Percentiles rank a stretch among this genome's conserved stretches.
Conservation (phyloP, 2,797 vertebrate genomes). For the Myripristis jacobus region DNA sequence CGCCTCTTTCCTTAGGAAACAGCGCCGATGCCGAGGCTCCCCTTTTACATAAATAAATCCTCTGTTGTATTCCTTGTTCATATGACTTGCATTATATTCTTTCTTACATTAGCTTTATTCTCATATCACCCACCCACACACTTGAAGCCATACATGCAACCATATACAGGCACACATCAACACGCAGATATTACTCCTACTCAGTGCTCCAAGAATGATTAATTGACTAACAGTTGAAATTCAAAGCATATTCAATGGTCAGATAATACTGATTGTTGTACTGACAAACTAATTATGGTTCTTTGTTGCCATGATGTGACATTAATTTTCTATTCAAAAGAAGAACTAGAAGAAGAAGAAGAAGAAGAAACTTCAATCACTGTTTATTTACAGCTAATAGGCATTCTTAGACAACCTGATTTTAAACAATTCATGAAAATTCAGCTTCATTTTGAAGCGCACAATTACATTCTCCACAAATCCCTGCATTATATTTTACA, state of each 20-base stretch:
- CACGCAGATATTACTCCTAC: background rate
- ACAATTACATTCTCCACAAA: too few species aligned
- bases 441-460: too few species aligned
- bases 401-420: too few species aligned
- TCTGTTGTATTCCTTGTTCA: background rate
- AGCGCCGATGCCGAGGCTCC: background rate
- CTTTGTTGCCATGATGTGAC: too few species aligned
- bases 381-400: too few species aligned
- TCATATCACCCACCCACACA: background rate
- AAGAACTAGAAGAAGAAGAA: too few species aligned
- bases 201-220: background rate
- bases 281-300: too few species aligned
- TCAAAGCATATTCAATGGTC: too few species aligned
- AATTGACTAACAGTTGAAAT: background rate
- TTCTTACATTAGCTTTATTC: conserved; percentile 1
- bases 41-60: background rate
- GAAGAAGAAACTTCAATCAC: too few species aligned
- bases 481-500: too few species aligned
- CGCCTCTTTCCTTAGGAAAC: background rate
- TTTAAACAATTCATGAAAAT: too few species aligned
- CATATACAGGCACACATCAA: background rate
- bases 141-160: background rate
- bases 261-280: background rate
- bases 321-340: too few species aligned
- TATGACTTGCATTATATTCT: conserved; percentile 1